Percentiles rank a stretch among this genome's conserved stretches.
These are phyloP conservation scores for Sus cebifrons DNA, from an alignment of 2,797 vertebrate genomes.

Conservation along the genomic window DNA sequence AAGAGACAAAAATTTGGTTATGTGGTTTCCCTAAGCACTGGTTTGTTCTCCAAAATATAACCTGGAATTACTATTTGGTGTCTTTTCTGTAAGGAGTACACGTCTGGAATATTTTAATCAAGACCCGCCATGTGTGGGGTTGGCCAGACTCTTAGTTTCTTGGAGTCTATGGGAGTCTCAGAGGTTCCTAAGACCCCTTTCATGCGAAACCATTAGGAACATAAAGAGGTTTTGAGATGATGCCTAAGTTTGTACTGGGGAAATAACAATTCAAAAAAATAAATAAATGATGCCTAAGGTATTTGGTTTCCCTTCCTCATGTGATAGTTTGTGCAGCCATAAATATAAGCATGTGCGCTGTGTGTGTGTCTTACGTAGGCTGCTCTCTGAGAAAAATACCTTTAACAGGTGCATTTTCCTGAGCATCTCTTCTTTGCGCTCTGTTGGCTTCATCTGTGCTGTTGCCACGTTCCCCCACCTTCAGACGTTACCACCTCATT, in stretches of 20 bases:
- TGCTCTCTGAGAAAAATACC: background rate
- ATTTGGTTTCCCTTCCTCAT: background rate
- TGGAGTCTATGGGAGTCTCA: background rate
- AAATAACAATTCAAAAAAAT: no score
- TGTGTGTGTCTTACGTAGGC: background rate
- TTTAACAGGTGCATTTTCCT: background rate
- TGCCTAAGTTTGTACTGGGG: background rate
- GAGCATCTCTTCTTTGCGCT: background rate
- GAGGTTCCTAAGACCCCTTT: background rate
- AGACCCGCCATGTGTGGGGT: background rate
- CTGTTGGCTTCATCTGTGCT: background rate
- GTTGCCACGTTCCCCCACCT: background rate
- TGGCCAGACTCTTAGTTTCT: background rate
- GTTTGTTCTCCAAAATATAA: constrained; percentile 58
- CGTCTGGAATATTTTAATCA: background rate
- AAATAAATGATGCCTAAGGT: background rate
- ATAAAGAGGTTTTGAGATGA: background rate
- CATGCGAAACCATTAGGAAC: background rate
- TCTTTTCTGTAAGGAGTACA: background rate
- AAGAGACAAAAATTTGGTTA: constrained; percentile 51
- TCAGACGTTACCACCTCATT: background rate
- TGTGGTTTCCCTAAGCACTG: background rate
- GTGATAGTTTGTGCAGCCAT: background rate
- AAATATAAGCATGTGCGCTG: no score
- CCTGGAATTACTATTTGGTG: background rate